A percentile compares a stretch with the other conserved stretches of the same genome.
phyloP scores from a whole-genome alignment of 2,797 vertebrate genomes.

The Enteromius thamalakanensis region DNA sequence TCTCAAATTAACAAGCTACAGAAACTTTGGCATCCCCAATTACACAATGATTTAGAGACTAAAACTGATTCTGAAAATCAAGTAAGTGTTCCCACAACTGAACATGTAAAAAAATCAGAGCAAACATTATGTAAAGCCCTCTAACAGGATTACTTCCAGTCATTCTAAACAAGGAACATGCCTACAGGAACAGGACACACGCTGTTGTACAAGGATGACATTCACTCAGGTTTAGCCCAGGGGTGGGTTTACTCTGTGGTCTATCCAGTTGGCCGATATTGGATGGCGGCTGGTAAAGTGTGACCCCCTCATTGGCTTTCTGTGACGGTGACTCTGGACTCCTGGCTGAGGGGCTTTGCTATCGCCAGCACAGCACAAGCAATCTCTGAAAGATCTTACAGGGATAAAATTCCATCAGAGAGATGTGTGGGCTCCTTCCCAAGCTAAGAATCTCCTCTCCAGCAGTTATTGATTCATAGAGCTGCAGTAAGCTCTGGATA shows the following conservation, averaged over 20 bases:
- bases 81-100: not conserved
- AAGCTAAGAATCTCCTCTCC: conserved; percentile 13
- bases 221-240: not conserved
- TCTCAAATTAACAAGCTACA: not conserved
- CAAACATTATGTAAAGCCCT: not conserved
- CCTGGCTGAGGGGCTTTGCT: conserved; percentile 21
- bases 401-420: conserved; percentile 34
- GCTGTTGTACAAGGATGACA: conserved; percentile 5
- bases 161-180: conserved; percentile 18
- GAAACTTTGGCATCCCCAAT: not conserved
- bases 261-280: not conserved
- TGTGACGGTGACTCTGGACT: conserved; percentile 10
- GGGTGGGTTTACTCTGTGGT: not conserved
- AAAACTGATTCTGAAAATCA: not conserved
- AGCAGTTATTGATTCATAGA: conserved; percentile 46
- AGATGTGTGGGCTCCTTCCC: conserved; percentile 10
- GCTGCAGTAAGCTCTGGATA: conserved; percentile 41
- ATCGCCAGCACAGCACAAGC: not conserved
- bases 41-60: not conserved
- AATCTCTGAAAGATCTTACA: conserved; percentile 41
- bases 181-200: conserved; percentile 2
- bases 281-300: not conserved
- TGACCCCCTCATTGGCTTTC: conserved; percentile 14
- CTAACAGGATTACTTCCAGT: not conserved
- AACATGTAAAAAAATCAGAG: not conserved